These are phyloP conservation scores for Caenorhabditis wallacei DNA, from an alignment of 2,888 invertebrate species.

Conservation along the genomic window DNA sequence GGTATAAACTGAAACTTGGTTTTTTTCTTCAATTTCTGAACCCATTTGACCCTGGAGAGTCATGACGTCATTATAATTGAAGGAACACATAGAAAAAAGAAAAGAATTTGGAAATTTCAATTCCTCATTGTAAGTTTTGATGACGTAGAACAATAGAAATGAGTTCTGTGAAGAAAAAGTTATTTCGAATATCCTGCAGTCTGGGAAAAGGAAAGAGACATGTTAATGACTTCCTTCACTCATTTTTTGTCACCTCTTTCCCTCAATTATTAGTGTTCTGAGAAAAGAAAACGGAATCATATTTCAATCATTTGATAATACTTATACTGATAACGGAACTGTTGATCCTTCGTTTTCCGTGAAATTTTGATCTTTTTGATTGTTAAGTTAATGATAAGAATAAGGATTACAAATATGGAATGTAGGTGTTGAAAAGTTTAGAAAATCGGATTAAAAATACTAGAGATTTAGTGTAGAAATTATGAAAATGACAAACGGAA, in stretches of 20 bases:
- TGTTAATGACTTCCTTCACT: conserved; percentile 56
- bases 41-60: neutral
- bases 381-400: neutral
- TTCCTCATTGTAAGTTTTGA: conserved; percentile 12
- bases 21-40: neutral
- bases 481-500: too few relatives aligned
- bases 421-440: too few relatives aligned
- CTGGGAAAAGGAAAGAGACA: conserved; percentile 31
- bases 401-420: neutral
- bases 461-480: too few relatives aligned
- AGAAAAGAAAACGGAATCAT: neutral
- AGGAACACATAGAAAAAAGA: conserved; percentile 10
- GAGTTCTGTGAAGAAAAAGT: conserved; percentile 16
- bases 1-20: conserved; percentile 54
- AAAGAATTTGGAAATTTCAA: conserved; percentile 11
- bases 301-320: conserved; percentile 11
- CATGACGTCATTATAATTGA: conserved; percentile 20
- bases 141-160: conserved; percentile 30
- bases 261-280: conserved; percentile 4
- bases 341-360: neutral
- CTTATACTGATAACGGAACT: conserved; percentile 3
- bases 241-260: conserved; percentile 15
- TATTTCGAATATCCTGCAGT: conserved; percentile 50
- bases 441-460: too few relatives aligned
- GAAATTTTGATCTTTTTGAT: conserved; percentile 1